A percentile compares a stretch with the other conserved stretches of the same genome.
Evolutionary conservation across 2,888 invertebrate species (phyloP).

Genomic region (Heteromyza rotundicornis): DNA sequence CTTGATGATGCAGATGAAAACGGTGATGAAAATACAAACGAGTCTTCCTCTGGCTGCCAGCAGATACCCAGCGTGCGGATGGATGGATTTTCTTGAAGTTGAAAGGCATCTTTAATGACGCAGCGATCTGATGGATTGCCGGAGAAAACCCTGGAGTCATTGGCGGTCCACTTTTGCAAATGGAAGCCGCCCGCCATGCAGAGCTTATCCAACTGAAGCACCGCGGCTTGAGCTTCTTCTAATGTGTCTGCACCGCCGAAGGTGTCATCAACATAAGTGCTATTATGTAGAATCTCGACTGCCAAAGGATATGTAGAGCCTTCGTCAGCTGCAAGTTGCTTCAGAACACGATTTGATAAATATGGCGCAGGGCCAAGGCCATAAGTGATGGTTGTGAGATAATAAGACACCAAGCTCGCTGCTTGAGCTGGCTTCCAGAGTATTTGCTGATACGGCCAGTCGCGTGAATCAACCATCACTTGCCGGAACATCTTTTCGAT

Average conservation of each 20-base stretch:
- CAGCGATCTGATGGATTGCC: no score
- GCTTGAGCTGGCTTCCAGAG: constrained; percentile 5
- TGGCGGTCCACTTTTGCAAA: no score
- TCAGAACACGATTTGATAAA: not conserved
- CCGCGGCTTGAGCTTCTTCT: not conserved
- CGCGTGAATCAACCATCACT: constrained; percentile 13
- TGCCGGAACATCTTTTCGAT: constrained; percentile 23
- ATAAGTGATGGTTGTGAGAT: not conserved
- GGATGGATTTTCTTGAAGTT: no score
- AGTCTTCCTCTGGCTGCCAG: not conserved
- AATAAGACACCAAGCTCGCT: not conserved
- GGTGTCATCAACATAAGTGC: constrained; percentile 2
- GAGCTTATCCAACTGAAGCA: no score
- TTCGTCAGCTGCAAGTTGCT: not conserved
- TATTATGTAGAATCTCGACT: not conserved
- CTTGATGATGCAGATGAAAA: not conserved
- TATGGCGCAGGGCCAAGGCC: not conserved
- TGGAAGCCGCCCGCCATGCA: no score
- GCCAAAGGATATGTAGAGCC: not conserved
- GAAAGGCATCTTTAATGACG: no score
- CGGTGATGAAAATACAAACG: not conserved
- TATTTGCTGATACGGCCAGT: constrained; percentile 13
- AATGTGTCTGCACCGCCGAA: not conserved
- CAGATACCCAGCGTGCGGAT: no score
- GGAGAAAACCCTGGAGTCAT: no score